Base-by-base conservation (phyloP, 1,140 invertebrate species). In the Aphis gossypii region DNA sequence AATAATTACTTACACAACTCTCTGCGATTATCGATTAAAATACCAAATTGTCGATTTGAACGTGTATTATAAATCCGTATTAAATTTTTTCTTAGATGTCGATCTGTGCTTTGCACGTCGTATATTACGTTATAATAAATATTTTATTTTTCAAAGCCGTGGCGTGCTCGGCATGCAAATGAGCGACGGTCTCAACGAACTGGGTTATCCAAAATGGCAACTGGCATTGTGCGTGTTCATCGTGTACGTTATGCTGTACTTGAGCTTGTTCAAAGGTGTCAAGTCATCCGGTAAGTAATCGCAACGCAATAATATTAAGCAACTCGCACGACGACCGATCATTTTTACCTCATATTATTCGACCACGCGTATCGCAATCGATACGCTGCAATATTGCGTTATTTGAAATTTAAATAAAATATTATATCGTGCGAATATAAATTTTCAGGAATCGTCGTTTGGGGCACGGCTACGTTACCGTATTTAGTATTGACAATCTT, bases 231-330 rank as follows among this genome's bases (percentile, higher is more conserved):
- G 97, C 94, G 95, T 98, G 25, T 96, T 97, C 6, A 95, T 96
- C 7, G 97, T 98, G 48, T 98, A 98, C 95, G 95, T 96, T 84
- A 97, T 97, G 94, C 96, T 97, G 30, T 98, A 98, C 95, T 96
- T 98, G 94, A 97, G 97, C 9, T 96, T 98, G 14, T 98, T 97
- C 95, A 98, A 98, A 96, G 98, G 98, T 20, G 98, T 98, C 35
- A 97, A 98, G 94, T 98, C 97, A 89, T 98, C 98, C 90, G 98
- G 98, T 96, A 97, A 97, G 96, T 94, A 56, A 48, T 87, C 18
- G 0, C n/a, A 51, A 48, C 7, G 30, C 60, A 14, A 30, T 68
- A n/a, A 84, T 44, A 11, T 44, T 44, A 41, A 84, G 23, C 41
- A 14, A 25, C 21, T 30, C 38, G 38, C 4, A 84, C 25, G 38